These are phyloP conservation scores for Palythoa grandis DNA, from an alignment of 92 coral and sea anemone species.

Conservation along the genomic window DNA sequence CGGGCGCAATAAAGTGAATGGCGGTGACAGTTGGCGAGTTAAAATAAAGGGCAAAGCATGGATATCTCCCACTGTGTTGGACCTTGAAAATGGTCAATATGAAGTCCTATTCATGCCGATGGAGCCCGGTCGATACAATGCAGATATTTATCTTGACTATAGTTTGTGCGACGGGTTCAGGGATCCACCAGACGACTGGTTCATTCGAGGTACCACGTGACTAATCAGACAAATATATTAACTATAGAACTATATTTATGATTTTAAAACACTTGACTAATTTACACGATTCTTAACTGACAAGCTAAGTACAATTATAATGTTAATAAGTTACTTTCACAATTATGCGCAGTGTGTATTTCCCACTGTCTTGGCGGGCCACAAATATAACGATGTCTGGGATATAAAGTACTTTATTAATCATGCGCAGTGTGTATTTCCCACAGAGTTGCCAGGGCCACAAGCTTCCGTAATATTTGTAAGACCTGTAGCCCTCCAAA, in stretches of 20 bases:
- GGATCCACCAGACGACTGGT: slow-evolving; percentile 67
- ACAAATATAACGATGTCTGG: no score
- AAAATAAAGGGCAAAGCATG: slow-evolving; percentile 49
- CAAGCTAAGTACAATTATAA: no score
- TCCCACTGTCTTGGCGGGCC: no score
- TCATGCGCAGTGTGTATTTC: no score
- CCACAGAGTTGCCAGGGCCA: no score
- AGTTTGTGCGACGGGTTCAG: slow-evolving; percentile 64
- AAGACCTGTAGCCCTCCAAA: no score
- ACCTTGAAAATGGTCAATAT: slow-evolving; percentile 60
- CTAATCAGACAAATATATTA: neutral
- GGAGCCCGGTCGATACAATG: slow-evolving; percentile 54
- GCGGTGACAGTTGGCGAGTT: slow-evolving; percentile 68
- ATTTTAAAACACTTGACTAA: neutral
- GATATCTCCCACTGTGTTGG: slow-evolving; percentile 52
- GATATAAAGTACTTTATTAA: no score
- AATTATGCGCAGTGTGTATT: no score
- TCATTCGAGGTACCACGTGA: slow-evolving; percentile 30
- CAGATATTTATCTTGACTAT: slow-evolving; percentile 51
- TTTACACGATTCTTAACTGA: neutral
- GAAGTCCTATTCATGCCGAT: slow-evolving; percentile 53
- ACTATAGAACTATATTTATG: no score
- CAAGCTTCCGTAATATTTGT: no score
- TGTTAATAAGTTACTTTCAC: no score
- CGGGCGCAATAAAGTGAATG: slow-evolving; percentile 31